Base-by-base conservation (phyloP, 2,113 vertebrate species). In the Alectura lathami region DNA sequence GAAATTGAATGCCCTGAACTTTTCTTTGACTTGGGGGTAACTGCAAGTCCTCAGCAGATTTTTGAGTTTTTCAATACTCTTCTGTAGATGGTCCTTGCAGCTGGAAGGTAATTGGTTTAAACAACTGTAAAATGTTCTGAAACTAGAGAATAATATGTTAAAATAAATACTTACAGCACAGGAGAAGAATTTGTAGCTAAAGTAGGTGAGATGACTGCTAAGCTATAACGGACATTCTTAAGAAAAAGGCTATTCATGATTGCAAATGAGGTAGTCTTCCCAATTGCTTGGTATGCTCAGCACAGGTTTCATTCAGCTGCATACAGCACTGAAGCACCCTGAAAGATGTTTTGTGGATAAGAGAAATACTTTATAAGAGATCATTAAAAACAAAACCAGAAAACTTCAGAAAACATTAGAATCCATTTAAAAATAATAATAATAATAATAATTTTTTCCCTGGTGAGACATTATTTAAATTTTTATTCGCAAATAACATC, bases 231-330 rank as follows among this genome's bases (percentile, higher is more conserved):
- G 17, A 29, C 3, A 0, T 68, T 76, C 34, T 67, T 64, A 60
- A 85, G 18, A 42, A 70, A 69, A 73, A 32, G 27, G 13, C 5
- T 51, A 26, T 66, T 86, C 26, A 30, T 32, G 15, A 11, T n/a
- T 77, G 17, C 76, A 36, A 34, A 18, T 17, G 24, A 67, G 34
- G 11, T 15, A 60, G 32, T 24, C 51, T 75, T 93, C 79, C 6
- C 36, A 47, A 1, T 27, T 82, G 34, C 13, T 75, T 82, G 70
- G 34, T 72, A 9, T 30, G 36, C 17, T 72, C 16, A 91, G 15
- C 0, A 1, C 4, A 8, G 9, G 7, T 13, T 73, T 96, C n/a
- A 38, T 21, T 83, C 69, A 59, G n/a, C 0, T 0, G 8, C 13
- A 30, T 13, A 42, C 15, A 38, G 7, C 38, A 42, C 23, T 57